Evolutionary conservation across 2,797 vertebrate species (phyloP).

Genomic region (Lophotriccus pileatus): DNA sequence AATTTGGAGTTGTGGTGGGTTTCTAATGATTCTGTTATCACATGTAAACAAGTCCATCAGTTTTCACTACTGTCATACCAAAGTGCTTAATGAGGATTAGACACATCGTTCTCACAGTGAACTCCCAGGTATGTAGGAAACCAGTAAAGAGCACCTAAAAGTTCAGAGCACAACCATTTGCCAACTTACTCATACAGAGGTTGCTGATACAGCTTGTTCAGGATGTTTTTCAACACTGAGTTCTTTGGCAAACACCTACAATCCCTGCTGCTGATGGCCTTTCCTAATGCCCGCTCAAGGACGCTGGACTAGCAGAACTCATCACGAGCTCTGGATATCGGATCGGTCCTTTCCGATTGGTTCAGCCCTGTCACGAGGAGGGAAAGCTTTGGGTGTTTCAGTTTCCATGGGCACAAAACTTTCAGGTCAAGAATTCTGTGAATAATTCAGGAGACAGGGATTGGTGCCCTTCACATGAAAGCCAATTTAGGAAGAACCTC

Average conservation of each 20-base stretch:
- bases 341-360: neutral
- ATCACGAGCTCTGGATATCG: neutral
- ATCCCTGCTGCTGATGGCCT: neutral
- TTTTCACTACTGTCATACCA: conserved; percentile 5
- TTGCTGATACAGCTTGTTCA: neutral
- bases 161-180: neutral
- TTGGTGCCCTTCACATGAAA: neutral
- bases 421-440: conserved; percentile 40
- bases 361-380: neutral
- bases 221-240: neutral
- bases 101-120: neutral
- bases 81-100: neutral
- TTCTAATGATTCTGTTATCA: neutral
- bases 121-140: neutral
- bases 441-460: conserved; percentile 29
- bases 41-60: conserved; percentile 5
- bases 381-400: conserved; percentile 22
- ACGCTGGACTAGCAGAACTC: neutral
- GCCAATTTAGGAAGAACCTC: conserved; percentile 9
- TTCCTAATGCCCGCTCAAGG: neutral
- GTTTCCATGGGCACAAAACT: conserved; percentile 3
- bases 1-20: conserved; percentile 9
- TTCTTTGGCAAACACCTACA: conserved; percentile 11
- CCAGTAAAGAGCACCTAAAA: neutral
- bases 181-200: neutral